phyloP scores from a whole-genome alignment of 2,888 invertebrate species.

The Drosophila helvetica region DNA sequence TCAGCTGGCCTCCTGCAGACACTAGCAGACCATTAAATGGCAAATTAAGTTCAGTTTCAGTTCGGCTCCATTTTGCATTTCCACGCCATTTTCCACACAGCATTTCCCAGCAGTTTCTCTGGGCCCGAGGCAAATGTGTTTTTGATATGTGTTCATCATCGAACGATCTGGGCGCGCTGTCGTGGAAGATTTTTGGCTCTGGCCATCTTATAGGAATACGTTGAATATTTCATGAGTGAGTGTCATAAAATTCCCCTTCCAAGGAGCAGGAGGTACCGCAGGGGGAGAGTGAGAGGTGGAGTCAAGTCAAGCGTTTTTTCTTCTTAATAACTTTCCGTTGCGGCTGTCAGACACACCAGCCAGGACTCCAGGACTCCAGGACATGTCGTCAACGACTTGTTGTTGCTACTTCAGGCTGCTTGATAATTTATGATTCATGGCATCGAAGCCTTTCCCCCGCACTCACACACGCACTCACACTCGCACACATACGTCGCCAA shows the following conservation, averaged over 20 bases:
- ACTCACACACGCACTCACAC: neutral
- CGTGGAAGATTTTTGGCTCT: constrained; percentile 47
- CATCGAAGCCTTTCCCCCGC: constrained; percentile 58
- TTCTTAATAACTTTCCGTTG: constrained; percentile 71
- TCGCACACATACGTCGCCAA: constrained; percentile 63
- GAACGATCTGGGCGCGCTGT: constrained; percentile 54
- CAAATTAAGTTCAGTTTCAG: constrained; percentile 29
- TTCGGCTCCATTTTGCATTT: constrained; percentile 21
- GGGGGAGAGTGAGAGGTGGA: neutral
- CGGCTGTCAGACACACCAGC: constrained; percentile 62
- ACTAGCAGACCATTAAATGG: constrained; percentile 49
- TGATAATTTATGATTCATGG: constrained; percentile 75
- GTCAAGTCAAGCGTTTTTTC: constrained; percentile 14
- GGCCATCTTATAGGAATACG: constrained; percentile 40
- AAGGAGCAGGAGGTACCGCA: neutral
- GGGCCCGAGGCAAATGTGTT: constrained; percentile 57
- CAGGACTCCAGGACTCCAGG: constrained; percentile 50
- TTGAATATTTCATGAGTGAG: constrained; percentile 74
- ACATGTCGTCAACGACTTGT: constrained; percentile 58
- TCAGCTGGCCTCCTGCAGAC: constrained; percentile 48
- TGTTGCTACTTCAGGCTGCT: constrained; percentile 64
- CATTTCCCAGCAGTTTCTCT: constrained; percentile 17
- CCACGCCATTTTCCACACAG: constrained; percentile 1
- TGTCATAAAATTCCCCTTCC: constrained; percentile 49
- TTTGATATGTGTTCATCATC: constrained; percentile 65